Percentiles rank a stretch among this genome's conserved stretches.
These are phyloP conservation scores for Channa argus DNA, from an alignment of 2,113 vertebrate species.

Conservation along the genomic window DNA sequence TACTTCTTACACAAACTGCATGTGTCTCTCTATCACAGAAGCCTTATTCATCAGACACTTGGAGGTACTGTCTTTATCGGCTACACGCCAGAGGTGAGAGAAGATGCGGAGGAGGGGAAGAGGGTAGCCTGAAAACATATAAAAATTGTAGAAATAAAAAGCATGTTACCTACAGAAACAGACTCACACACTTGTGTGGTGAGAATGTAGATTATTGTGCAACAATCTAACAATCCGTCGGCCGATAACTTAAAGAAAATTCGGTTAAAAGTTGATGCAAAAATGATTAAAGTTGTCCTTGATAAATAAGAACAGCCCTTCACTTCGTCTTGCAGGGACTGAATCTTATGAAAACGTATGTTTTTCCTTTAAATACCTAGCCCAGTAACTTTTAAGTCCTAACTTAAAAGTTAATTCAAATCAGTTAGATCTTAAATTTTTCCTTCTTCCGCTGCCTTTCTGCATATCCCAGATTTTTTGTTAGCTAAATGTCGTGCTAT, in stretches of 20 bases:
- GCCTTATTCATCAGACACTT: conserved; percentile 55
- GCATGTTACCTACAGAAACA: neutral
- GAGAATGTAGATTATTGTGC: too few species aligned
- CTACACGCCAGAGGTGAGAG: conserved; percentile 43
- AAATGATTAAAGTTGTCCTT: neutral
- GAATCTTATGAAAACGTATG: neutral
- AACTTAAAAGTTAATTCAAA: too few species aligned
- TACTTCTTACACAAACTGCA: conserved; percentile 41
- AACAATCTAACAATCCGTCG: too few species aligned
- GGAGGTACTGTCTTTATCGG: conserved; percentile 34
- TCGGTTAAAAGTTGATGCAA: neutral
- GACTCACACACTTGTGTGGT: too few species aligned
- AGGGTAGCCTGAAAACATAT: neutral
- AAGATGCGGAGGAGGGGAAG: neutral
- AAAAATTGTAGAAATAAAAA: neutral
- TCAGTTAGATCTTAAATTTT: neutral
- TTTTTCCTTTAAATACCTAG: too few species aligned
- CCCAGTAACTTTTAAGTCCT: too few species aligned
- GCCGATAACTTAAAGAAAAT: neutral
- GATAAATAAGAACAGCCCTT: too few species aligned
- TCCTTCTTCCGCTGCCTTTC: conserved; percentile 10
- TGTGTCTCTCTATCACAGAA: conserved; percentile 31
- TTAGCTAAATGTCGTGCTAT: conserved; percentile 49
- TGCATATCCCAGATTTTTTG: conserved; percentile 9
- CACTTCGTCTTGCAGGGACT: neutral